Percentiles rank a stretch among this genome's conserved stretches.
Evolutionary conservation across 2,113 vertebrate species (phyloP).

Genomic region (Balaeniceps rex): DNA sequence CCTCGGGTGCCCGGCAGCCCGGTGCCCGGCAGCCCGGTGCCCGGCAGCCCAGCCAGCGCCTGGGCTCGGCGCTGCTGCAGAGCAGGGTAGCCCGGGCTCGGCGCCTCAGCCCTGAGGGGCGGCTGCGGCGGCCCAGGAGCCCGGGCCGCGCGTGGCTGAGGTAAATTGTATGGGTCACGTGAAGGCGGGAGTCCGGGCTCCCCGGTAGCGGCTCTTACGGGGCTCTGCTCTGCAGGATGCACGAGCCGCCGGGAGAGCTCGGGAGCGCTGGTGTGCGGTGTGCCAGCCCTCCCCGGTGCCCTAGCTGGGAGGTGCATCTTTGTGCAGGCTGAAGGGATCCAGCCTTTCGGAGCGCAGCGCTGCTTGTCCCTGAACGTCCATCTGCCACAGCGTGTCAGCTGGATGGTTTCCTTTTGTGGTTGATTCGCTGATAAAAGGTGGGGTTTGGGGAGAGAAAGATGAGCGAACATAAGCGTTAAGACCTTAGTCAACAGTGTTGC

Average conservation of each 20-base stretch:
- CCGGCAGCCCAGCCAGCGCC: neutral
- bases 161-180: neutral
- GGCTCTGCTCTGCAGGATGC: neutral
- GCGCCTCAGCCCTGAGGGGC: neutral
- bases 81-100: neutral
- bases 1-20: no score
- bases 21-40: no score
- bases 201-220: neutral
- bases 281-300: no score
- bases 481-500: neutral
- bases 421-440: neutral
- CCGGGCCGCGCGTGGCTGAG: neutral
- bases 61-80: no score
- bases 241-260: no score
- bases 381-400: neutral
- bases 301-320: neutral
- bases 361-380: no score
- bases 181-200: neutral
- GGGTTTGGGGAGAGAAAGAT: neutral
- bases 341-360: neutral
- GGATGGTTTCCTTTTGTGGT: neutral
- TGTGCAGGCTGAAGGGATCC: neutral
- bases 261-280: no score
- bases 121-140: neutral
- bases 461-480: neutral